Evolutionary conservation across 2,113 vertebrate genomes (phyloP).

Genomic region (Phoxinus phoxinus): DNA sequence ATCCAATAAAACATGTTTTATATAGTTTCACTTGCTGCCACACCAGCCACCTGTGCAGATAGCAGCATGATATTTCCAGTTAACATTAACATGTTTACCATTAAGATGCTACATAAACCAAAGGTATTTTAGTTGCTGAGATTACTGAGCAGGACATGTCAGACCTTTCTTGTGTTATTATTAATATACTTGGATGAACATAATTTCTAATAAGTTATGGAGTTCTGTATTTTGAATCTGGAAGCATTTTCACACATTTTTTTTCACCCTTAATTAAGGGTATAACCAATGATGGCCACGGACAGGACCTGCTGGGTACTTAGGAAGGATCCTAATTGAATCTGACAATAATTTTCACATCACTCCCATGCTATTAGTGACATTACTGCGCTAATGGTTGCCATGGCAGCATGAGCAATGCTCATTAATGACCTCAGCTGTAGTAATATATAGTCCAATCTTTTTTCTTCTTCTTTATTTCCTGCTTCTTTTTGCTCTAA

Average conservation of each 20-base stretch:
- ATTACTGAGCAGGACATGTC: neutral
- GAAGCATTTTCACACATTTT: constrained; percentile 64
- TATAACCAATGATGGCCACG: constrained; percentile 78
- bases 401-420: constrained; percentile 85
- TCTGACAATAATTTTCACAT: constrained; percentile 85
- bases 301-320: constrained; percentile 77
- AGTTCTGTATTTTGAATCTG: constrained; percentile 58
- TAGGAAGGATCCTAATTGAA: constrained; percentile 80
- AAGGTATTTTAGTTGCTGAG: neutral
- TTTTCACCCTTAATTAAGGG: constrained; percentile 75
- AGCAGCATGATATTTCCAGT: constrained; percentile 70
- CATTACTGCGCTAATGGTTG: constrained; percentile 82
- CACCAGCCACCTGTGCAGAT: constrained; percentile 75
- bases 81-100: constrained; percentile 27
- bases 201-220: neutral
- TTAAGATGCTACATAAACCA: constrained; percentile 17
- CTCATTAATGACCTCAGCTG: constrained; percentile 80
- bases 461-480: constrained; percentile 62
- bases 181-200: constrained; percentile 11
- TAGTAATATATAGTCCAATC: constrained; percentile 74
- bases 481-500: constrained; percentile 32
- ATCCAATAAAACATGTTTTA: constrained; percentile 70
- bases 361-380: constrained; percentile 80
- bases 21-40: constrained; percentile 77
- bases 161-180: neutral